Base-by-base conservation (phyloP, 2,888 invertebrate genomes). In the Opisthograptis luteolata region DNA sequence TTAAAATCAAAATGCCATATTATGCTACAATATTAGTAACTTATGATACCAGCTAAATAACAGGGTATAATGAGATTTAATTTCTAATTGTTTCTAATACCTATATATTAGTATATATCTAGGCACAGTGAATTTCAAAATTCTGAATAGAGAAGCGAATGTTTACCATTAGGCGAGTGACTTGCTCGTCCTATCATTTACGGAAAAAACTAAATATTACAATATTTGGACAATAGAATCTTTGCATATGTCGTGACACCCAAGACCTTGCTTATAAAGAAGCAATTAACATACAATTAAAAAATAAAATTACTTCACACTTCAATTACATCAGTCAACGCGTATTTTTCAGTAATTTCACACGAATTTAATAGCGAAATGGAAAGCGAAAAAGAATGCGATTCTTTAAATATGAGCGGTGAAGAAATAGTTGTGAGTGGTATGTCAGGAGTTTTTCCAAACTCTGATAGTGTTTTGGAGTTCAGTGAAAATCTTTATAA, bases 371-470 rank as follows among this genome's bases (percentile, higher is more conserved):
- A 20, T 7, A 37, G 6, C 12, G n/a, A 34, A 20, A 46, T 22
- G 25, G 30, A 44, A 35, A 39, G 14, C 14, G 10, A 27, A 30
- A 30, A 36, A 22, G 36, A 44, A 5, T 22, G 24, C 9, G 24
- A 1, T 25, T 17, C n/a, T 17, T 2, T 27, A 0, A 76, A 76
- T 17, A 68, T 76, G 22, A 74, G 74, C 30, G 90, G 78, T 2
- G 88, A 91, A 55, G 84, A 87, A 58, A 78, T 93, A 49, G 92
- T 92, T 4, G 91, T 93, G 32, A 81, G 87, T 24, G 93, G 93
- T 27, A 89, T 93, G 61, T 73, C 92, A 0, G 92, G 92, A 17
- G 79, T 93, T 55, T 93, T 94, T 64, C 95, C 95, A 1, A 92
- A 92, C 61, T 93, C 93, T 0, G 88, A 91, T 28, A 93, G 91